These are phyloP conservation scores for Cephus pulcher DNA, from an alignment of 2,888 invertebrate genomes.

Conservation along the genomic window DNA sequence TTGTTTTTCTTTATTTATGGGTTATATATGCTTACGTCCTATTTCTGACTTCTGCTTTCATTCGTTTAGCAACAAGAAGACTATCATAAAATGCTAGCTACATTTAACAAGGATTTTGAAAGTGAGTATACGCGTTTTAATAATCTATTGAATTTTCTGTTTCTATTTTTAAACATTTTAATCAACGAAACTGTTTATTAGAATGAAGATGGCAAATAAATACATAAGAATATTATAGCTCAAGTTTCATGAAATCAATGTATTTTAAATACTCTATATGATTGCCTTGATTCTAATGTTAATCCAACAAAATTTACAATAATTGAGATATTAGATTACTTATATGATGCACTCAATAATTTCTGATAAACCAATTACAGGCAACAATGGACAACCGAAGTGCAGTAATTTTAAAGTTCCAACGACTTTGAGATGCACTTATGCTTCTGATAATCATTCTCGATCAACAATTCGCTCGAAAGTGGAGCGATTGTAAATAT, in stretches of 20 bases:
- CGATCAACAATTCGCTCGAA: neutral
- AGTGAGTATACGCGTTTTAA: neutral
- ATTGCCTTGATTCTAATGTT: neutral
- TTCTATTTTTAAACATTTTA: too few species aligned
- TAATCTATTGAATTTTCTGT: too few species aligned
- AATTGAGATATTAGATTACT: neutral
- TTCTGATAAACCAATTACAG: neutral
- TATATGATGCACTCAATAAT: neutral
- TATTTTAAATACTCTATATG: neutral
- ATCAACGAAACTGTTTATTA: too few species aligned
- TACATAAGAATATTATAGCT: neutral
- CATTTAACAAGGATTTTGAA: slow-evolving; percentile 32
- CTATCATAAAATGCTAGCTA: slow-evolving; percentile 36
- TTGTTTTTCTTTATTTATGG: slow-evolving; percentile 8
- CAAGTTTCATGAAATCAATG: neutral
- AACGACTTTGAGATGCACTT: neutral
- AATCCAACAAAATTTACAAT: neutral
- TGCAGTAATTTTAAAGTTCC: neutral
- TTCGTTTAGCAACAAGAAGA: slow-evolving; percentile 38
- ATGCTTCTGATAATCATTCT: neutral
- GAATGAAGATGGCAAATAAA: neutral
- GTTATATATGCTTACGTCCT: too few species aligned
- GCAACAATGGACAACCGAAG: neutral
- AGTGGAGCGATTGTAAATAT: neutral
- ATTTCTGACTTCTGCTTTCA: neutral